These are phyloP conservation scores for Euproctis similis DNA, from an alignment of 2,888 invertebrate species.

Conservation along the genomic window DNA sequence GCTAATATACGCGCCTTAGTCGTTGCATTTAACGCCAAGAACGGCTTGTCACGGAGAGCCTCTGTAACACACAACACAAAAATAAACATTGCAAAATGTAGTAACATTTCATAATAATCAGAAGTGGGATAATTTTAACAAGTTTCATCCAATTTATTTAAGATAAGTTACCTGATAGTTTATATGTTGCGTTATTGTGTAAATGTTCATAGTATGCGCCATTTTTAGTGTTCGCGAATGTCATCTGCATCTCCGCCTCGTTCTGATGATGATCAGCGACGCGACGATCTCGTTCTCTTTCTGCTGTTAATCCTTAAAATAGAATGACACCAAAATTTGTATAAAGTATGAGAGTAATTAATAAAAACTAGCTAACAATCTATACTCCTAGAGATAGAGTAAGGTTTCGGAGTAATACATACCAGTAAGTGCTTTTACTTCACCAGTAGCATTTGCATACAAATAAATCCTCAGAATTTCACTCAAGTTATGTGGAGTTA, in stretches of 20 bases:
- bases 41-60: conserved; percentile 87
- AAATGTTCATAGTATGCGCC: conserved; percentile 85
- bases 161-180: conserved; percentile 74
- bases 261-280: conserved; percentile 89
- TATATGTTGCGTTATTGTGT: conserved; percentile 86
- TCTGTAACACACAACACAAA: conserved; percentile 47
- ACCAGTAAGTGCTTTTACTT: conserved; percentile 86
- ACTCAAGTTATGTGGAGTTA: conserved; percentile 92
- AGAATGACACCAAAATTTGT: too few species aligned
- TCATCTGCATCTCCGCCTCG: conserved; percentile 79
- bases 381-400: too few species aligned
- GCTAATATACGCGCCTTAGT: conserved; percentile 92
- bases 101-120: too few species aligned
- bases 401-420: conserved; percentile 6
- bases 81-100: too few species aligned
- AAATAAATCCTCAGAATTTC: conserved; percentile 94
- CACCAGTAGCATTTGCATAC: conserved; percentile 91
- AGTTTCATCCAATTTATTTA: too few species aligned
- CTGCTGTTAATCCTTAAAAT: conserved; percentile 82
- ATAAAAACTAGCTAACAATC: too few species aligned
- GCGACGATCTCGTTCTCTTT: conserved; percentile 86
- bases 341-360: too few species aligned
- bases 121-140: too few species aligned
- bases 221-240: conserved; percentile 83
- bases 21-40: conserved; percentile 88